Percentiles rank a stretch among this genome's conserved stretches.
These are phyloP conservation scores for Anthonomus grandis DNA, from an alignment of 1,140 invertebrate species.

Conservation along the genomic window DNA sequence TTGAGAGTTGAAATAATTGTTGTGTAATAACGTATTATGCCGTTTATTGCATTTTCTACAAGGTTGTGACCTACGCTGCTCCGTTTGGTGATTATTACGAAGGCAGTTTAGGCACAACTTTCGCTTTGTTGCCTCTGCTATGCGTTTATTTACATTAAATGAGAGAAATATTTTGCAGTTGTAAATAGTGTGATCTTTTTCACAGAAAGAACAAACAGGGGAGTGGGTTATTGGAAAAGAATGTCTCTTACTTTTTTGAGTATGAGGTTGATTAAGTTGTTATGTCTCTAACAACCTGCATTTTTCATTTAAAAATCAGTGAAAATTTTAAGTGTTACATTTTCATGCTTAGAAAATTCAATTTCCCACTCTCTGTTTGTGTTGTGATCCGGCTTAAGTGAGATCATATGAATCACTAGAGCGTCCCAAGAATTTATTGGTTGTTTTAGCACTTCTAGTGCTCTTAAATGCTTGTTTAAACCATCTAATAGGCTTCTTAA, in stretches of 20 bases:
- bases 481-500: conserved; percentile 24
- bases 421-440: conserved; percentile 30
- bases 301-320: conserved; percentile 2
- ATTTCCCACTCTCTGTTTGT: conserved; percentile 27
- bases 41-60: conserved; percentile 3
- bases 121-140: background rate
- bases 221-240: background rate
- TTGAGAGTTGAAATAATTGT: background rate
- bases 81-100: background rate
- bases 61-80: background rate
- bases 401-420: conserved; percentile 28
- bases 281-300: conserved; percentile 3
- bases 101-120: background rate
- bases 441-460: conserved; percentile 24
- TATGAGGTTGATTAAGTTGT: background rate
- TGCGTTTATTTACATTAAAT: background rate
- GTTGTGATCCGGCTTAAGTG: conserved; percentile 17
- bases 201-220: background rate
- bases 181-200: background rate
- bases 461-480: conserved; percentile 22
- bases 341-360: conserved; percentile 4
- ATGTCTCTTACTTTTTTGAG: no score
- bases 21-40: background rate
- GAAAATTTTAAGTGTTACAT: background rate
- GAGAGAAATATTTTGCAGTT: background rate